Evolutionary conservation across 2,888 invertebrate genomes (phyloP), one percentile per base, ranked within the genome.

Genomic region (Hipparchia sbordonii): DNA sequence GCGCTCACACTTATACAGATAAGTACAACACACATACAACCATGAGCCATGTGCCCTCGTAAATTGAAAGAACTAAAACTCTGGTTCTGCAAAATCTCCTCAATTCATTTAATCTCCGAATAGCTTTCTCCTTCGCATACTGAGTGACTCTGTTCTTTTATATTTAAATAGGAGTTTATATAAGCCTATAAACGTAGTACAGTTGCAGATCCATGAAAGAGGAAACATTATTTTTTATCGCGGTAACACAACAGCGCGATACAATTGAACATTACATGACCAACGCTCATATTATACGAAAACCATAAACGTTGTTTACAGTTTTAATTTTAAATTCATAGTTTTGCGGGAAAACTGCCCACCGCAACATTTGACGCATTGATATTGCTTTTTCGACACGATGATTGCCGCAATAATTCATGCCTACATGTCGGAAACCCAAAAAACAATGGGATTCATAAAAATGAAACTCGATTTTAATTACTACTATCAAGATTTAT

Each of bases 221-320:
- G 10, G 39, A 60, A 39, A 12, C 39, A 60, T 39, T 60, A 60
- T 5, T 39, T 60, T 60, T 60, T 60, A 59, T 59, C 46, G 67
- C 67, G 59, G 67, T 48, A 68, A 59, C 39, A 59, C 23, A 56
- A 56, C n/a, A 23, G 8, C 57, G 23, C 59, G 10, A 60, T 60
- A 23, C 23, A 57, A 67, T 48, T 48, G 66, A 54, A 66, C 52
- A 4, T 5, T 10, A 39, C 33, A 59, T 23, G 59, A n/a, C 57
- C 59, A 57, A 7, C 12, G 59, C 59, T 46, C 3, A 46, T 67
- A 54, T 45, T 54, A 68, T 59, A 57, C 48, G 48, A 46, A 48
- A 68, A 48, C 67, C 67, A 68, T 59, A 68, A 68, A 57, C 67
- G 59, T 56, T 67, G 67, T 68, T 59, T 68, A 68, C 67, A 68